Conservation (phyloP, 2,888 invertebrate genomes). For the Conops quadrifasciatus region DNA sequence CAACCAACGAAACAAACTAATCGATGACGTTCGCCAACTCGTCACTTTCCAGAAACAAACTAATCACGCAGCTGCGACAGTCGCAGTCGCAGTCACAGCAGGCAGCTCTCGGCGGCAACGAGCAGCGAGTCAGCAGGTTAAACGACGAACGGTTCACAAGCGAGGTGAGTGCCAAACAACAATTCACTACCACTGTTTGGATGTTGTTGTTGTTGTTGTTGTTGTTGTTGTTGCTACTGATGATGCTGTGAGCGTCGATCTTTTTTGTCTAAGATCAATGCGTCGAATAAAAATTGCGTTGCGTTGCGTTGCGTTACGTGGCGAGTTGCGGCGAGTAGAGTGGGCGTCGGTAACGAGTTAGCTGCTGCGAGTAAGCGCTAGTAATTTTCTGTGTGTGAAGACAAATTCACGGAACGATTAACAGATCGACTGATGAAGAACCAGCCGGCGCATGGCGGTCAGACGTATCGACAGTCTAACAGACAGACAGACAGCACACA, state of each 20-base stretch:
- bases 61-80: no score
- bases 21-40: not conserved
- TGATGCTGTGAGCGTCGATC: not conserved
- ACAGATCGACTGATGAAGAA: no score
- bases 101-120: not conserved
- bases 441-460: no score
- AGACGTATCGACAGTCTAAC: no score
- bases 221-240: not conserved
- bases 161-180: not conserved
- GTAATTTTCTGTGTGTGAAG: no score
- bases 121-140: not conserved
- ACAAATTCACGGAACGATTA: no score
- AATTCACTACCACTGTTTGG: not conserved
- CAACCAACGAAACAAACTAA: not conserved
- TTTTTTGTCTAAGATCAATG: not conserved
- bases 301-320: conserved; percentile 4
- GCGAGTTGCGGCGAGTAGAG: not conserved
- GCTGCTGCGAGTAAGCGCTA: not conserved
- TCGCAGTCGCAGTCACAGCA: not conserved
- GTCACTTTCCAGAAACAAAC: not conserved
- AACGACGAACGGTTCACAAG: not conserved
- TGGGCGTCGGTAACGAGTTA: not conserved
- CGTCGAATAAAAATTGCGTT: not conserved
- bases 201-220: not conserved
- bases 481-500: no score